phyloP scores from a whole-genome alignment of 1,140 invertebrate genomes.

The Thrips palmi region DNA sequence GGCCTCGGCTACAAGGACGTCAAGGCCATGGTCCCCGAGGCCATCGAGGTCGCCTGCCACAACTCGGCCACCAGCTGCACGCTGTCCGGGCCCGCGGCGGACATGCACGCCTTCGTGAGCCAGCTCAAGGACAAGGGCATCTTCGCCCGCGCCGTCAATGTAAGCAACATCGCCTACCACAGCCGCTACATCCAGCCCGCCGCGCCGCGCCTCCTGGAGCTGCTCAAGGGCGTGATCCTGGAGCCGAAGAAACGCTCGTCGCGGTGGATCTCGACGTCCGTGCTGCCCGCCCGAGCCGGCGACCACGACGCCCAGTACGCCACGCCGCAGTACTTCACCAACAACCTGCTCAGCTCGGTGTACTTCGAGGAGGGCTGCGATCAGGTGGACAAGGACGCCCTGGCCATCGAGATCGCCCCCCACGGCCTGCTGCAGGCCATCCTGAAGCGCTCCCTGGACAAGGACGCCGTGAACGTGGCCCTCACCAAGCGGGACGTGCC shows the following conservation, averaged over 20 bases:
- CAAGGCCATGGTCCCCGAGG: slow-evolving; percentile 36
- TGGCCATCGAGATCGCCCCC: slow-evolving; percentile 39
- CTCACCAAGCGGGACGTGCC: slow-evolving; percentile 33
- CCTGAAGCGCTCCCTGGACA: slow-evolving; percentile 30
- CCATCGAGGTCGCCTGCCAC: slow-evolving; percentile 48
- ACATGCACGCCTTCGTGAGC: slow-evolving; percentile 23
- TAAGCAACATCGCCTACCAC: slow-evolving; percentile 53
- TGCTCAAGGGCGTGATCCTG: slow-evolving; percentile 43
- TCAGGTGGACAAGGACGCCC: slow-evolving; percentile 34
- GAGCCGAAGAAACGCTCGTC: slow-evolving; percentile 28
- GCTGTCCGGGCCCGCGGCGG: slow-evolving; percentile 43
- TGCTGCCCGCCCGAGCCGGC: too few relatives aligned
- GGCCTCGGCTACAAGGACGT: slow-evolving; percentile 25
- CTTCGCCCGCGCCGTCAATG: slow-evolving; percentile 55
- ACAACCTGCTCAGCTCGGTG: slow-evolving; percentile 41
- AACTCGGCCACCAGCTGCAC: slow-evolving; percentile 49
- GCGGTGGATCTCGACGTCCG: slow-evolving; percentile 42
- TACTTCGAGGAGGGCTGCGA: slow-evolving; percentile 36
- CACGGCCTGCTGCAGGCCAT: slow-evolving; percentile 38
- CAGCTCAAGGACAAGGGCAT: slow-evolving; percentile 41
- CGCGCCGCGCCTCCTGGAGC: slow-evolving; percentile 50
- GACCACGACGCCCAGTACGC: slow-evolving; percentile 28
- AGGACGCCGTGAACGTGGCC: slow-evolving; percentile 31
- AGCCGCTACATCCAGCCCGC: slow-evolving; percentile 52
- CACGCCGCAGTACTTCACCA: slow-evolving; percentile 44